Evolutionary conservation across 2,113 vertebrate genomes (phyloP).

Genomic region (Perccottus glenii): DNA sequence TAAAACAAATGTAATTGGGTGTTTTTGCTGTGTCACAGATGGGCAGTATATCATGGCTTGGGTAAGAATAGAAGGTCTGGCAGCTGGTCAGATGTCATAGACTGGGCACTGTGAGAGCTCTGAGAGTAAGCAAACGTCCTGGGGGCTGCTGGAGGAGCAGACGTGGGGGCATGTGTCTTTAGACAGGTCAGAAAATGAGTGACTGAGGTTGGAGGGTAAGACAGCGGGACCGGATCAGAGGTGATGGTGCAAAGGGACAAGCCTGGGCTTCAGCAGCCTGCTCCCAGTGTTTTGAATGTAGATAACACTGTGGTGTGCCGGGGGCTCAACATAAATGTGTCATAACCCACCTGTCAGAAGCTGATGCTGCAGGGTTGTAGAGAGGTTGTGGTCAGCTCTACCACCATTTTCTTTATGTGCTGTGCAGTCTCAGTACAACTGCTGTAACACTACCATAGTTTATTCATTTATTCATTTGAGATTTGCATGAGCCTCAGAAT

Average conservation of each 20-base stretch:
- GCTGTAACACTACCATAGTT: neutral
- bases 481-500: neutral
- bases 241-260: neutral
- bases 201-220: conserved; percentile 11
- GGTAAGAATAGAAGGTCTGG: neutral
- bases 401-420: too few relatives aligned
- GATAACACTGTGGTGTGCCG: neutral
- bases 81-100: conserved; percentile 15
- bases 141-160: conserved; percentile 8
- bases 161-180: conserved; percentile 14
- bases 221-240: conserved; percentile 4
- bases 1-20: neutral
- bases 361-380: neutral
- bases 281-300: neutral
- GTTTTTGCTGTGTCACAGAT: neutral
- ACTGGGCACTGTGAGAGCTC: conserved; percentile 4
- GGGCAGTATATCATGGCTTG: neutral
- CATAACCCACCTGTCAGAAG: neutral
- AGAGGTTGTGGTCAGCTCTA: too few relatives aligned
- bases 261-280: neutral
- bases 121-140: neutral
- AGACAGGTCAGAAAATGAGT: conserved; percentile 21
- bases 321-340: neutral
- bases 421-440: neutral
- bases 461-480: conserved; percentile 2